phyloP scores from a whole-genome alignment of 2,888 invertebrate species.

The Mechanitis messenoides region DNA sequence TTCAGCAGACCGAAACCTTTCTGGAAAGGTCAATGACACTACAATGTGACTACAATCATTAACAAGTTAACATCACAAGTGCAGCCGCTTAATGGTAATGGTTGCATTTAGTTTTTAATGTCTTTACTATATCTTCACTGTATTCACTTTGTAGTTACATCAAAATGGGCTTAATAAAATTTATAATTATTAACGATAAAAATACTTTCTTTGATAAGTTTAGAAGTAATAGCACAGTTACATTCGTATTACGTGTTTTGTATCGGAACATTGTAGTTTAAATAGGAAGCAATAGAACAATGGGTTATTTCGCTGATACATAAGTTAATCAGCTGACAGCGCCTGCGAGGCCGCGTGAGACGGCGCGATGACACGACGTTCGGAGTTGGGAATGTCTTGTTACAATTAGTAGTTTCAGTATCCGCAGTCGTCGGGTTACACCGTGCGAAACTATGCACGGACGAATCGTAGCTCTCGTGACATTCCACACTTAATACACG shows the following conservation, averaged over 20 bases:
- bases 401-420: conserved; percentile 36
- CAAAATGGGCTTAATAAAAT: too few species aligned
- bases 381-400: conserved; percentile 9
- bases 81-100: neutral
- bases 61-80: conserved; percentile 22
- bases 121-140: neutral
- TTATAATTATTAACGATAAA: too few species aligned
- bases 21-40: conserved; percentile 61
- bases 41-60: conserved; percentile 37
- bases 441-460: conserved; percentile 63
- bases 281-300: conserved; percentile 36
- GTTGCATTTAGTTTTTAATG: neutral
- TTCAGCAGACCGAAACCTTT: conserved; percentile 66
- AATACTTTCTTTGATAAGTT: too few species aligned
- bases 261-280: conserved; percentile 10
- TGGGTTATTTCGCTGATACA: conserved; percentile 34
- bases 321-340: conserved; percentile 46
- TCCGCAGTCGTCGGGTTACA: conserved; percentile 51
- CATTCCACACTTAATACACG: conserved; percentile 36
- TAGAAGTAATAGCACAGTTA: neutral
- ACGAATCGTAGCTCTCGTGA: conserved; percentile 37
- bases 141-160: neutral
- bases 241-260: conserved; percentile 1
- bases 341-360: conserved; percentile 48
- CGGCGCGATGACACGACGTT: conserved; percentile 28